Evolutionary conservation across 2,113 vertebrate species (phyloP), one percentile per base, ranked within the genome.

Genomic region (Telmatochromis brichardi): DNA sequence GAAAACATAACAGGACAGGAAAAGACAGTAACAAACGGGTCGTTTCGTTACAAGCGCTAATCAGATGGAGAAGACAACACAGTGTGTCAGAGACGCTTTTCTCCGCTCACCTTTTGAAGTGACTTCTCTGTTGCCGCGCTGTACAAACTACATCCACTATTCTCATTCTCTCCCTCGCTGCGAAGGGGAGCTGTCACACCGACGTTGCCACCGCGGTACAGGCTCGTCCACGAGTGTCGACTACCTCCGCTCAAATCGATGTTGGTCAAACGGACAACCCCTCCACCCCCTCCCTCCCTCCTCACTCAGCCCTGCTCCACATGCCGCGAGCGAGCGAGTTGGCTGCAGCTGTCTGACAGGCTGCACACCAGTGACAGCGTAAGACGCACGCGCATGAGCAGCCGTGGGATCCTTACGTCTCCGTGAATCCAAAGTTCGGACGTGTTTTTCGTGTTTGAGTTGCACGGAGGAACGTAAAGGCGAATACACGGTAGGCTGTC

Each of bases 31-130:
- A 31, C 5, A 54, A 9, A 50, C 3, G 50, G 4, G 42, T 57
- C 42, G 35, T 7, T 3, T 11, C 21, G 4, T 51, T 50, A 26
- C 6, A 58, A 19, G 55, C 3, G 26, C 23, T 47, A 47, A 82
- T 65, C 42, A 60, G 7, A 76, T 7, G 31, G 19, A 15, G n/a
- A 21, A 19, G 71, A 13, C 31, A 15, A 33, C 31, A 73, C 19
- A 58, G 14, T 3, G 1, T 15, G 23, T 40, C 40, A 14, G 17
- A 13, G 21, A 60, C 13, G 53, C 28, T 7, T 7, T 53, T 8
- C 10, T 71, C 58, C 15, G 37, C 91, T 95, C 87, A 95, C 95
- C 95, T 92, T 95, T 47, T 4, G 53, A 42, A 26, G 88, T 21
- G 87, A 84, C 84, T 90, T 86, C 71, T 87, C 73, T 45, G 68